phyloP scores from a whole-genome alignment of 1,140 invertebrate species.

The Dermatophagoides farinae region DNA sequence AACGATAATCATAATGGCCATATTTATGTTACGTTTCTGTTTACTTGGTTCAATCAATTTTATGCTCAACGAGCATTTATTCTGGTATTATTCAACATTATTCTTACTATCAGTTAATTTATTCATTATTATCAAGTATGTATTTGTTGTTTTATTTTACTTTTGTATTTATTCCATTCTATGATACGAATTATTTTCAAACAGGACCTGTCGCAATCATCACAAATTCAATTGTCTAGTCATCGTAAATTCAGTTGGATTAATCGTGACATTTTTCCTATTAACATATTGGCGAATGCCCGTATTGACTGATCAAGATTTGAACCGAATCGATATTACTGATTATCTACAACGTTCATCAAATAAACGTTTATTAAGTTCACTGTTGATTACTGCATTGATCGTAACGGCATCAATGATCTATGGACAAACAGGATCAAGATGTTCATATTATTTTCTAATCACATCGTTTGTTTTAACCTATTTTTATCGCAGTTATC shows the following conservation, averaged over 20 bases:
- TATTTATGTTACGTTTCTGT: neutral
- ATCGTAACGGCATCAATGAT: neutral
- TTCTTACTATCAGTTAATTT: constrained; percentile 1
- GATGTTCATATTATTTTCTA: too few species aligned
- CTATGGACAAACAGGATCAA: too few species aligned
- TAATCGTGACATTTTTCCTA: neutral
- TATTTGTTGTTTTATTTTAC: too few species aligned
- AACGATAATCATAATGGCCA: too few species aligned
- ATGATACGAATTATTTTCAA: too few species aligned
- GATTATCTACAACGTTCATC: too few species aligned
- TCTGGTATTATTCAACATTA: constrained; percentile 6
- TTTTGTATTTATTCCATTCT: too few species aligned
- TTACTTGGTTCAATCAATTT: constrained; percentile 10
- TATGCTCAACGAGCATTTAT: constrained; percentile 15
- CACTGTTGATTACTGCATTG: neutral
- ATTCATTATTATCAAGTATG: neutral
- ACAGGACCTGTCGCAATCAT: neutral
- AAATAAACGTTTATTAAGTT: neutral
- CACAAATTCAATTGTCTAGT: neutral
- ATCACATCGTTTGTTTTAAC: too few species aligned
- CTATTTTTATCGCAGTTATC: too few species aligned
- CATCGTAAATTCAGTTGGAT: neutral
- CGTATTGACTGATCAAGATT: neutral
- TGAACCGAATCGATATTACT: too few species aligned
- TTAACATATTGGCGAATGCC: neutral